Percentiles rank a stretch among this genome's conserved stretches.
These are phyloP conservation scores for Clepsis dumicolana DNA, from an alignment of 2,888 invertebrate species.

Conservation along the genomic window DNA sequence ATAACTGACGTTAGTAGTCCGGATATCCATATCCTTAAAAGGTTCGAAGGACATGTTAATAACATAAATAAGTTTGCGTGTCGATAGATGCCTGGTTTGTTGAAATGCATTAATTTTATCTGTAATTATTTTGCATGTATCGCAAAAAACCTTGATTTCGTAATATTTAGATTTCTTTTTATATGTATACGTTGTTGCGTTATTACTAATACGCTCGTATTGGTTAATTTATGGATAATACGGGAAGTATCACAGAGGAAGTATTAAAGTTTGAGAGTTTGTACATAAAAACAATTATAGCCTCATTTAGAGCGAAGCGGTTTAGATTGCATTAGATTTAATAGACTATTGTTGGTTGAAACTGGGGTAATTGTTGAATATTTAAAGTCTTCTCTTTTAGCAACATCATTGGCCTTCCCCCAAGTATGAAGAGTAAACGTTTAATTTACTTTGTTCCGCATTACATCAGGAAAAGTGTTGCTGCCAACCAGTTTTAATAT, in stretches of 20 bases:
- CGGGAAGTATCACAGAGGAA: neutral
- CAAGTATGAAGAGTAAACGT: slow-evolving; percentile 18
- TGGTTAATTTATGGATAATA: neutral
- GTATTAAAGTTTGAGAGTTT: neutral
- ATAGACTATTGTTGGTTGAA: slow-evolving; percentile 36
- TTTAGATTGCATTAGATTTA: slow-evolving; percentile 27
- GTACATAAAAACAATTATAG: slow-evolving; percentile 20
- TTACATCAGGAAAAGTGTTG: slow-evolving; percentile 5
- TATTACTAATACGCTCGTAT: neutral
- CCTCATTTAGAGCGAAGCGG: slow-evolving; percentile 37
- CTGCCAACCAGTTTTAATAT: slow-evolving; percentile 22
- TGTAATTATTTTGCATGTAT: neutral
- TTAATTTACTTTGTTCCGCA: neutral
- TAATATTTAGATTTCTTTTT: neutral
- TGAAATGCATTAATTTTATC: neutral
- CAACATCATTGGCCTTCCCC: neutral
- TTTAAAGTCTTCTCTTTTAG: neutral
- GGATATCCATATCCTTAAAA: neutral
- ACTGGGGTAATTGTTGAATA: slow-evolving; percentile 31
- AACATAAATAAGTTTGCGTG: neutral
- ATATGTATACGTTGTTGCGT: neutral
- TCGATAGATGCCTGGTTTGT: neutral
- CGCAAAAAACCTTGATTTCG: neutral
- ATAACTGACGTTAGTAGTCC: neutral
- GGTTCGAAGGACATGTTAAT: neutral